phyloP scores from a whole-genome alignment of 1,140 invertebrate genomes.

The Pseudomyrmex sp. region DNA sequence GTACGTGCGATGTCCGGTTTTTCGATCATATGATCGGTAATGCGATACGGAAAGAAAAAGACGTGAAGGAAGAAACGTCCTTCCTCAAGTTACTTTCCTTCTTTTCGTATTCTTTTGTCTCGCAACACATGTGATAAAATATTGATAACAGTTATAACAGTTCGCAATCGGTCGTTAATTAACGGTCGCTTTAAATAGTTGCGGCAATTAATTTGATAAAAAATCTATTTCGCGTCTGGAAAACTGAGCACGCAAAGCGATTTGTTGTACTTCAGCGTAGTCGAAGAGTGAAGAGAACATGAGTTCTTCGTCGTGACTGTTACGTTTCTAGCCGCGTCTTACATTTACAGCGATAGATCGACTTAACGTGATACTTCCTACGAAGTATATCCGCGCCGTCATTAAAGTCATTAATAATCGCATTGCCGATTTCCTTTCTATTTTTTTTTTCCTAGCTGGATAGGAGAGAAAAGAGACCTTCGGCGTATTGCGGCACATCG shows the following conservation, averaged over 20 bases:
- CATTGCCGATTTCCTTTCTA: constrained; percentile 14
- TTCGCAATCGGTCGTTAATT: no score
- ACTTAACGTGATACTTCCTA: constrained; percentile 29
- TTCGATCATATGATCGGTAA: no score
- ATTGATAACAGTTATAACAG: no score
- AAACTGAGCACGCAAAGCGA: neutral
- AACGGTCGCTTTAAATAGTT: no score
- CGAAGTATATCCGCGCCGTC: constrained; percentile 8
- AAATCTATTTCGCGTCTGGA: neutral
- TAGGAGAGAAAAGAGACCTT: constrained; percentile 4
- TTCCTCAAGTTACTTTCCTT: neutral
- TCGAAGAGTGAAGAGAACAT: neutral
- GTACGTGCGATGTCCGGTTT: neutral
- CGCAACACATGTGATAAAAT: no score
- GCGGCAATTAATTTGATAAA: neutral
- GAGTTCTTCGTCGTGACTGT: neutral
- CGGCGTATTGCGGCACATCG: constrained; percentile 16
- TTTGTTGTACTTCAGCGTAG: constrained; percentile 13
- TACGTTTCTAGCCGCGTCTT: neutral
- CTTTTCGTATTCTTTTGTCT: neutral
- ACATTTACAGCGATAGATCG: neutral
- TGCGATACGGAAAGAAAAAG: no score
- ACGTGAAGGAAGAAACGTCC: no score
- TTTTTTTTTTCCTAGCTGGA: constrained; percentile 28
- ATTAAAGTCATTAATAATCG: constrained; percentile 50